Percentiles rank a stretch among this genome's conserved stretches.
phyloP scores from a whole-genome alignment of 1,140 invertebrate species.

The Paramacrobiotus metropolitanus region DNA sequence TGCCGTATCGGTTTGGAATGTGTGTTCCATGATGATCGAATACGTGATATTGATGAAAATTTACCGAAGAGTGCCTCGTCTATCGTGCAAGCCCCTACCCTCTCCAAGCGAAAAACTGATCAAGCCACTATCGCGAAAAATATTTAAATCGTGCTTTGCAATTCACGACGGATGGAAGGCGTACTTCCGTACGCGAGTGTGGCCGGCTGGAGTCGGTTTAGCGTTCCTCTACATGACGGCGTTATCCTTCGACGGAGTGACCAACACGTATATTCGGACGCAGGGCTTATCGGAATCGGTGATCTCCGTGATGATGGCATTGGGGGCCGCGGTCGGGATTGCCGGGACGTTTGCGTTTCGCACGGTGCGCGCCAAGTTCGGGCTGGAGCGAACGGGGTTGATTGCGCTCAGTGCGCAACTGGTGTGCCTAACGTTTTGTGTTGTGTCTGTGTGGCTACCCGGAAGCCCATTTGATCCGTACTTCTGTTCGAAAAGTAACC shows the following conservation, averaged over 20 bases:
- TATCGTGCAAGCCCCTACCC: slow-evolving; percentile 16
- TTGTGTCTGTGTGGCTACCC: slow-evolving; percentile 29
- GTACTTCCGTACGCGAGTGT: slow-evolving; percentile 23
- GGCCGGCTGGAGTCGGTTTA: slow-evolving; percentile 26
- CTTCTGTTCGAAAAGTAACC: slow-evolving; percentile 8
- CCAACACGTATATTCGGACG: slow-evolving; percentile 13
- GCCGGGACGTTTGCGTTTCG: slow-evolving; percentile 26
- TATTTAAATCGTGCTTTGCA: slow-evolving; percentile 4
- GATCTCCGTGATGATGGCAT: slow-evolving; percentile 23
- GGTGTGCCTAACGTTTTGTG: slow-evolving; percentile 23
- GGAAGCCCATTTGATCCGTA: slow-evolving; percentile 31
- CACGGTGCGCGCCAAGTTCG: slow-evolving; percentile 18
- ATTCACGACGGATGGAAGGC: slow-evolving; percentile 18
- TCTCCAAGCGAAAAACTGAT: slow-evolving; percentile 8
- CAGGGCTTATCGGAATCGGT: slow-evolving; percentile 23
- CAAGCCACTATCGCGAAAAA: neutral
- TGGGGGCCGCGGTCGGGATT: slow-evolving; percentile 27
- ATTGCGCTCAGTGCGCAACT: slow-evolving; percentile 15
- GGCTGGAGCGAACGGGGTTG: slow-evolving; percentile 19
- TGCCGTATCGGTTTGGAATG: slow-evolving; percentile 29
- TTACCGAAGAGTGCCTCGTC: slow-evolving; percentile 22
- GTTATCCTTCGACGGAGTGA: slow-evolving; percentile 30
- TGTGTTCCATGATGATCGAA: slow-evolving; percentile 26
- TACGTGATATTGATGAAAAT: slow-evolving; percentile 25
- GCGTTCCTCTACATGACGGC: slow-evolving; percentile 31